phyloP scores from a whole-genome alignment of 1,140 invertebrate species.

The Dysdera silvatica region DNA sequence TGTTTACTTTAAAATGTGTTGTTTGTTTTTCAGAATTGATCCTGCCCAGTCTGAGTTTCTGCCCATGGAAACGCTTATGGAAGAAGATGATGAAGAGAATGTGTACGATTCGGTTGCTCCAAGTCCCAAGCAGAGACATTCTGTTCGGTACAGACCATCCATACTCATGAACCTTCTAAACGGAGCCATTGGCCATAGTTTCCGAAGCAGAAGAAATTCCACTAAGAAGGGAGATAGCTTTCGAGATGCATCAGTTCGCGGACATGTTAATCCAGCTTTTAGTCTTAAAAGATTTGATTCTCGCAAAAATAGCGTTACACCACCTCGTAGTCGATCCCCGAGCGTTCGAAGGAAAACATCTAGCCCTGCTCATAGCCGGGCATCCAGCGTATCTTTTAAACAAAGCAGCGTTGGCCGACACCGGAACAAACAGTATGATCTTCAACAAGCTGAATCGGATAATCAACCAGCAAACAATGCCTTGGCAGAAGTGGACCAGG shows the following conservation, averaged over 20 bases:
- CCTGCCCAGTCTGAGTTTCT: conserved; percentile 33
- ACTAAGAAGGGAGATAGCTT: conserved; percentile 4
- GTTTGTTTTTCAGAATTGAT: conserved; percentile 18
- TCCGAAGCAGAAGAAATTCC: conserved; percentile 14
- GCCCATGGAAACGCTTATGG: conserved; percentile 31
- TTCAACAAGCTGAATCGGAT: conserved; percentile 11
- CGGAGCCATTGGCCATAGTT: conserved; percentile 13
- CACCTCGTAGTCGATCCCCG: conserved; percentile 6
- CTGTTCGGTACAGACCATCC: conserved; percentile 19
- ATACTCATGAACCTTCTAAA: conserved; percentile 16
- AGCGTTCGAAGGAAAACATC: neutral
- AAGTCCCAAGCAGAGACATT: neutral
- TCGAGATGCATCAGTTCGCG: neutral
- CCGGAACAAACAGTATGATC: conserved; percentile 16
- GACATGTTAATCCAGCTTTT: conserved; percentile 18
- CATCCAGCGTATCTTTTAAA: conserved; percentile 20
- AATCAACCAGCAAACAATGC: too few relatives aligned
- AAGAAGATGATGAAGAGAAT: conserved; percentile 32
- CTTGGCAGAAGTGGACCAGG: too few relatives aligned
- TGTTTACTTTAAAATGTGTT: too few relatives aligned
- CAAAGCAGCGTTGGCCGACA: conserved; percentile 18
- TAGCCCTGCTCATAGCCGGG: conserved; percentile 12
- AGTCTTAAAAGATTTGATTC: neutral
- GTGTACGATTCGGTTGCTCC: conserved; percentile 13
- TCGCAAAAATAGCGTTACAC: neutral